These are phyloP conservation scores for Eclectus roratus DNA, from an alignment of 2,113 vertebrate genomes.

Conservation along the genomic window DNA sequence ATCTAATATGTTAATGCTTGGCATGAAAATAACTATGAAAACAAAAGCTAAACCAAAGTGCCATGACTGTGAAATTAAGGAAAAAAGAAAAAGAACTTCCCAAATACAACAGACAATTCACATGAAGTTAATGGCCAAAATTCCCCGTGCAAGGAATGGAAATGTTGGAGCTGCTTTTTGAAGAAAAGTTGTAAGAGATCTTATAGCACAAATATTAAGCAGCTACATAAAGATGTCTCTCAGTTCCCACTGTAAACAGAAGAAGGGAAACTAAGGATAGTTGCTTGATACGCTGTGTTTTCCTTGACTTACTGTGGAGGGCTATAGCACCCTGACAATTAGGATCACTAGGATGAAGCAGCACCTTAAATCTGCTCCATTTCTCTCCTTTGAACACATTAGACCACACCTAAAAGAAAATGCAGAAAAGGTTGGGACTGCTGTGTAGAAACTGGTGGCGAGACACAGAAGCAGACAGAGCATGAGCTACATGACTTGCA, in stretches of 20 bases:
- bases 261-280: background rate
- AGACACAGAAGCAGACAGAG: background rate
- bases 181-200: background rate
- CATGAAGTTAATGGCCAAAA: background rate
- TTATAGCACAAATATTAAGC: background rate
- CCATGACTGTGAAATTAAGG: background rate
- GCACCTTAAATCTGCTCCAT: background rate
- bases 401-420: background rate
- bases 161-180: background rate
- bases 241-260: background rate
- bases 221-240: background rate
- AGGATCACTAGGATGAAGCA: background rate
- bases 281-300: background rate
- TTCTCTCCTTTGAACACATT: background rate
- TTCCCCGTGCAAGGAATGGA: background rate
- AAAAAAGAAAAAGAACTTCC: background rate
- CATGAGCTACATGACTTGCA: background rate
- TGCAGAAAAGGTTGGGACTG: background rate
- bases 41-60: background rate
- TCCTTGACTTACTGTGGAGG: background rate
- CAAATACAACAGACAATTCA: background rate
- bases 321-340: background rate
- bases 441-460: background rate
- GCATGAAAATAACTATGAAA: background rate
- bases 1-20: background rate